These are phyloP conservation scores for Calephelis nemesis DNA, from an alignment of 1,140 invertebrate genomes.

Conservation along the genomic window DNA sequence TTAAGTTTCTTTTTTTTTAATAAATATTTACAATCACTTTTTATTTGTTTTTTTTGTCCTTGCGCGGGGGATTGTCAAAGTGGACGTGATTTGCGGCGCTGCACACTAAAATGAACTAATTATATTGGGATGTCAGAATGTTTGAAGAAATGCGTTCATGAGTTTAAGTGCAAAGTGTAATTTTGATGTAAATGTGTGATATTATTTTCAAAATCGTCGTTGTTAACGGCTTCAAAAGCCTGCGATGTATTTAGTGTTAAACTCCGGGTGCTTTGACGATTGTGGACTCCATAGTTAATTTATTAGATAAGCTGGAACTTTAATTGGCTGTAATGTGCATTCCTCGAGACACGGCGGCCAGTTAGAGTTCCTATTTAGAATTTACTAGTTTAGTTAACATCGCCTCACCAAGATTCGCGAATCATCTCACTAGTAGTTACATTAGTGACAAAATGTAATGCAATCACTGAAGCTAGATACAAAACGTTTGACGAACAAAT, in stretches of 20 bases:
- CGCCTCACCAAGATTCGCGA: conserved; percentile 57
- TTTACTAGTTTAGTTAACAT: conserved; percentile 67
- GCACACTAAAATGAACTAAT: conserved; percentile 51
- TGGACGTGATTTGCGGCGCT: conserved; percentile 69
- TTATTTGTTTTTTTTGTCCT: conserved; percentile 57
- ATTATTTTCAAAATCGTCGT: conserved; percentile 73
- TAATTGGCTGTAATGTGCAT: conserved; percentile 48
- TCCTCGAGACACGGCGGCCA: conserved; percentile 42
- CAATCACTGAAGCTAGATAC: conserved; percentile 48
- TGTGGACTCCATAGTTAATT: conserved; percentile 76
- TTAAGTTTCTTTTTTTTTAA: conserved; percentile 67
- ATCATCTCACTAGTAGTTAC: conserved; percentile 44
- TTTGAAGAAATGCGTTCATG: conserved; percentile 44
- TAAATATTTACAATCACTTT: conserved; percentile 54
- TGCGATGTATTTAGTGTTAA: conserved; percentile 72
- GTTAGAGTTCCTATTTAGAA: conserved; percentile 64
- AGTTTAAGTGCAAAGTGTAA: conserved; percentile 66
- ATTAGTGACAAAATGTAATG: conserved; percentile 45
- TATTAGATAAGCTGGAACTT: conserved; percentile 64
- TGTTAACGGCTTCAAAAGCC: conserved; percentile 73
- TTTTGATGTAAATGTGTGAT: conserved; percentile 74
- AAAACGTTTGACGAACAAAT: conserved; percentile 64
- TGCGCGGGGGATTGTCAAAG: conserved; percentile 72
- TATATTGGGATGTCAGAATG: conserved; percentile 37
- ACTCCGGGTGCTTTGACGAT: conserved; percentile 78